These are phyloP conservation scores for Burhinus oedicnemus DNA, from an alignment of 2,113 vertebrate genomes.

Conservation along the genomic window DNA sequence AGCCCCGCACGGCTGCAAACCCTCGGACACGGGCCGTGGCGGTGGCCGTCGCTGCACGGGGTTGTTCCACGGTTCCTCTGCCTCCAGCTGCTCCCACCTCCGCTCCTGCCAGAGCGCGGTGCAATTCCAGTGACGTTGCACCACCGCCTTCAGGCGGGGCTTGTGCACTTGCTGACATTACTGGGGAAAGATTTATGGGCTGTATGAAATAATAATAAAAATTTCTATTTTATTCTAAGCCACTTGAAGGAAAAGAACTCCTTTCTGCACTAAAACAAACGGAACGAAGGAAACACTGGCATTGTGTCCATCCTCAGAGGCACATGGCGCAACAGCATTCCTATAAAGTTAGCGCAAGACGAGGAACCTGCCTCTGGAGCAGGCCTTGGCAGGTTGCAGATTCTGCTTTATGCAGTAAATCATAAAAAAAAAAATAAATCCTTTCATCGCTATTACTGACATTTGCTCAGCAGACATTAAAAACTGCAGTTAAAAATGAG, in stretches of 20 bases:
- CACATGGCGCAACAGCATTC: neutral
- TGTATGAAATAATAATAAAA: neutral
- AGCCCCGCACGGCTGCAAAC: neutral
- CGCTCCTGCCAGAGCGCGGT: neutral
- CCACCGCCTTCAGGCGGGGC: neutral
- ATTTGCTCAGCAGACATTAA: neutral
- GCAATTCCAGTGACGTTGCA: no score
- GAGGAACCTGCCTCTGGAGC: neutral
- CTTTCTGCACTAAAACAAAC: neutral
- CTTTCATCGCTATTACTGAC: neutral
- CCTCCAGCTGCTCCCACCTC: neutral
- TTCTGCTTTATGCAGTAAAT: neutral
- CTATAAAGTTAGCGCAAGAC: neutral
- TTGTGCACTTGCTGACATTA: neutral
- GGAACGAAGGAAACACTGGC: neutral
- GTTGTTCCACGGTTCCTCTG: neutral
- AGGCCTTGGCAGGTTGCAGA: neutral
- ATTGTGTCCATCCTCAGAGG: neutral
- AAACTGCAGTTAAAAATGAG: neutral
- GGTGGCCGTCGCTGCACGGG: neutral
- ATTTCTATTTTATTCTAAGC: neutral
- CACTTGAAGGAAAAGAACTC: neutral
- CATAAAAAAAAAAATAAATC: neutral
- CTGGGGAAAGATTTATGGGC: neutral
- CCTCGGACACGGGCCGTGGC: rapidly evolving